These are phyloP conservation scores for Poeciliopsis turneri DNA, from an alignment of 2,797 vertebrate genomes.

Conservation along the genomic window DNA sequence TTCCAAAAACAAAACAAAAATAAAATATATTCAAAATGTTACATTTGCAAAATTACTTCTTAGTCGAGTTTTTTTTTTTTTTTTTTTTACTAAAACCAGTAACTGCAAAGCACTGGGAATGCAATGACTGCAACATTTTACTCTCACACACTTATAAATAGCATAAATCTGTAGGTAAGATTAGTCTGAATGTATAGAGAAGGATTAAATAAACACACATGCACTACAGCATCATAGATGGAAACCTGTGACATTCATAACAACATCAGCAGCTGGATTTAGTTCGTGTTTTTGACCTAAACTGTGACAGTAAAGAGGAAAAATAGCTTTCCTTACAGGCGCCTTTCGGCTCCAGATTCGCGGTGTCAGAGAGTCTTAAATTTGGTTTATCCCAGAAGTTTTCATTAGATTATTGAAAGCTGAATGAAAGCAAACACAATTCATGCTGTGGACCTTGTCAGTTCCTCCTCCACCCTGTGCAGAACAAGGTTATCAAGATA, in stretches of 20 bases:
- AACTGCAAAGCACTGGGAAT: background rate
- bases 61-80: background rate
- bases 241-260: background rate
- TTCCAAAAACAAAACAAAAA: background rate
- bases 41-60: background rate
- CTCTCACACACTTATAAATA: background rate
- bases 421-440: constrained; percentile 61
- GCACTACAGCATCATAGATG: constrained; percentile 1
- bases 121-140: background rate
- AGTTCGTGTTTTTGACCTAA: background rate
- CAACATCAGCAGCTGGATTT: background rate
- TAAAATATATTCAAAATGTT: background rate
- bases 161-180: background rate
- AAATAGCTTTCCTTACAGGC: constrained; percentile 7
- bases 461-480: constrained; percentile 59
- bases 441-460: constrained; percentile 25
- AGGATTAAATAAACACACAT: background rate
- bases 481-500: constrained; percentile 73
- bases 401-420: constrained; percentile 39
- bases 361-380: background rate
- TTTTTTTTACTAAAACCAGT: background rate
- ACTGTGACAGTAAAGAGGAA: background rate
- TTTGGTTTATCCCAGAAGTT: constrained; percentile 20
- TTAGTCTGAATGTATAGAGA: background rate
- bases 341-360: background rate